Base-by-base conservation (phyloP, 2,113 vertebrate species). In the Condylura cristata region DNA sequence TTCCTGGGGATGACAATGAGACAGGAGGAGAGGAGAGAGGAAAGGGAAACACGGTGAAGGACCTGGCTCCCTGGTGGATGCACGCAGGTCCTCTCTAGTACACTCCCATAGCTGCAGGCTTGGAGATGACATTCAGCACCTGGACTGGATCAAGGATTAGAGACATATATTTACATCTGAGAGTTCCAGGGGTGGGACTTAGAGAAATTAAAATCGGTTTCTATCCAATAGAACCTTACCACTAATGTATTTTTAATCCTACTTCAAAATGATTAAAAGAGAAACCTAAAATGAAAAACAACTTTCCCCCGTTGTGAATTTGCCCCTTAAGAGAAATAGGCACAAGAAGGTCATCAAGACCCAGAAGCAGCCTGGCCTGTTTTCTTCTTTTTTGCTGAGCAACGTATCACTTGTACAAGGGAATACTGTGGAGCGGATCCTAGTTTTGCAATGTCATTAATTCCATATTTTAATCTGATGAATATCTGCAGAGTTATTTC, bases 1-100 rank as follows among this genome's bases (percentile, higher is more conserved):
- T 92, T 97, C 6, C 95, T 76, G 61, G 82, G 32, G 79, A 88
- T 95, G 96, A 97, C 96, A 88, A 61, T 71, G 93, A 83, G 65
- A 65, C 48, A 18, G 76, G 10, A 83, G 16, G 61, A 46, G 74
- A 84, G 18, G 24, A 66, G 22, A 39, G 66, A 68, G 30, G 34
- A 46, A 76, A 44, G 56, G 63, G 79, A 92, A 86, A 26, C 2
- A 39, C 39, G 39, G 76, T 53, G 44, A 85, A 88, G 53, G 58
- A 16, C n/a, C 26, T 22, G 13, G 28, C 39, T 32, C 41, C 39
- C 30, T 0, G 37, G 20, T 12, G 13, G 41, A 46, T 70, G 26
- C 24, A 13, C 4, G 17, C 1, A 11, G 20, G n/a, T 11, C 22
- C 44, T 79, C 75, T 56, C 76, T 14, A 10, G n/a, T 18, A 4